phyloP scores from a whole-genome alignment of 2,113 vertebrate species.

The Poeciliopsis turrubarensis region DNA sequence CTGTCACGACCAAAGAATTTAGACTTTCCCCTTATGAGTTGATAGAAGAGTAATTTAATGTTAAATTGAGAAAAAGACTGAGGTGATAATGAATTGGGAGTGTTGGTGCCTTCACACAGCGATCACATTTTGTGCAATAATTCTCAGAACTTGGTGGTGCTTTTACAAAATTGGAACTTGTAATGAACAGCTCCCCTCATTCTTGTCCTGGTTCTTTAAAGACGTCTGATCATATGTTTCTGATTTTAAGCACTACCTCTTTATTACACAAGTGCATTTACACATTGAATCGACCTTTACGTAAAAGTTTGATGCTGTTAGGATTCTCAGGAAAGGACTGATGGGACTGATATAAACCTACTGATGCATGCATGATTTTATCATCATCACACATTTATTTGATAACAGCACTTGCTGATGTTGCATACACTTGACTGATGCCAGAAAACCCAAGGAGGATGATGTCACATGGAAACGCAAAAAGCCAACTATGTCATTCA shows the following conservation, averaged over 20 bases:
- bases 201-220: neutral
- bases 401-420: conserved; percentile 9
- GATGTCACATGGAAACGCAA: neutral
- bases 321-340: neutral
- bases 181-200: too few species aligned
- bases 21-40: neutral
- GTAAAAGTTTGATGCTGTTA: neutral
- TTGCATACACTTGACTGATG: conserved; percentile 1
- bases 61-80: neutral
- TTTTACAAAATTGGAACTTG: too few species aligned
- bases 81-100: neutral
- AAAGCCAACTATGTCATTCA: neutral
- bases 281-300: neutral
- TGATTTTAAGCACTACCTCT: neutral
- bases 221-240: neutral
- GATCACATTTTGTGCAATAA: too few species aligned
- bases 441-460: neutral
- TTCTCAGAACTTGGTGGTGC: too few species aligned
- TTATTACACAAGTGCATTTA: neutral
- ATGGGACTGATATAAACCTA: neutral
- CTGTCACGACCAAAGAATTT: too few species aligned
- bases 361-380: conserved; percentile 3
- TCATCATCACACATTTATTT: neutral
- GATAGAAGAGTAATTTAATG: neutral
- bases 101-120: too few species aligned